Base-by-base conservation (phyloP, 92 coral and sea anemone genomes). In the Pocillopora grandis region DNA sequence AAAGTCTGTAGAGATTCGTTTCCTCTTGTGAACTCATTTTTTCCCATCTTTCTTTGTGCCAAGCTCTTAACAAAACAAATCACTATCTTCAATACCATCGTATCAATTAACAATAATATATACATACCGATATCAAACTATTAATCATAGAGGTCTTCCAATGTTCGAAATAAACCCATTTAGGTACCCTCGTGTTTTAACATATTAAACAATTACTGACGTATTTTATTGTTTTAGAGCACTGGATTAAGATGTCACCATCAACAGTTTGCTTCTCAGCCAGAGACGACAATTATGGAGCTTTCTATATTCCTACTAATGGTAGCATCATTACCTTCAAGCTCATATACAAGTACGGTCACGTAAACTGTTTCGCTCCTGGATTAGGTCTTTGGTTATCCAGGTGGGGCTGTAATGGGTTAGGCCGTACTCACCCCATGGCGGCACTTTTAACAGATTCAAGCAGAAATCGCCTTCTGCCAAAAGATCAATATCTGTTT, bases 161-260 rank as follows among this genome's bases (percentile, higher is more conserved):
- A 27, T 27, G 31, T 27, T 27, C 31, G 31, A 27, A 42, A 42
- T 42, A 42, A 42, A 42, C 52, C 52, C 52, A 42, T 42, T 42
- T 42, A 42, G 52, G 4, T 3, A 42, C 52, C 8, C 52, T 42
- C 52, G 52, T 7, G 52, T 42, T 59, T 59, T 58, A 14, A 58
- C 14, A 58, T 58, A 58, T 58, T 5, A 12, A 12, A 59, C 2
- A 12, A 12, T 12, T 59, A 59, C 18, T 59, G 10, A 59, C 18
- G 62, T 69, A 52, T 69, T 48, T 11, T 72, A 2, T 18, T 19
- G 18, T 72, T 72, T 23, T n/a, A 72, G 76, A 72, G 19, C 48
- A 72, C 27, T 72, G 76, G 76, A 72, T 72, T 42, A 58, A 72
- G 76, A 72, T 72, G 76, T 42, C 55, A 1, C 76, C 76, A 16